Evolutionary conservation across 2,113 vertebrate genomes (phyloP).

Genomic region (Crotalus helleri): DNA sequence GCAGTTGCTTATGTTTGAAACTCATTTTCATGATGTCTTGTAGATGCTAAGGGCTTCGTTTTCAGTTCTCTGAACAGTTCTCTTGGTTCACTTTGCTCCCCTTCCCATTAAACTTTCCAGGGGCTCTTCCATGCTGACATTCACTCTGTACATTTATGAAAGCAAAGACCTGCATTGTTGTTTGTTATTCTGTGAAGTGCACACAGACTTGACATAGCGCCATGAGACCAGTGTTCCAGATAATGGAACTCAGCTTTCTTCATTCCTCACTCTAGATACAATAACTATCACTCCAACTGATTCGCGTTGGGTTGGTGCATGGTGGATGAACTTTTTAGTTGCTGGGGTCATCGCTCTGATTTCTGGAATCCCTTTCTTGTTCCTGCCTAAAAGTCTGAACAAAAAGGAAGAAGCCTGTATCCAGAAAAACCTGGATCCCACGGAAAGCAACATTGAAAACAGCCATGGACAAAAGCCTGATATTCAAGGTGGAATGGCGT

Average conservation of each 20-base stretch:
- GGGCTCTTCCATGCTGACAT: not conserved
- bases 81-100: not conserved
- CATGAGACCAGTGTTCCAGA: not conserved
- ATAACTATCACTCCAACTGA: constrained; percentile 85
- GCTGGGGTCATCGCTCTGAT: constrained; percentile 67
- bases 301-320: constrained; percentile 92
- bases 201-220: not conserved
- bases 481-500: not conserved
- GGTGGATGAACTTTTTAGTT: constrained; percentile 89
- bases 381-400: constrained; percentile 77
- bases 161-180: not conserved
- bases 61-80: not conserved
- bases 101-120: not conserved
- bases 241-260: not conserved
- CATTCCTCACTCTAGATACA: constrained; percentile 68
- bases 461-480: not conserved
- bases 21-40: not conserved
- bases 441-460: not conserved
- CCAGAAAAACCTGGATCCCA: not conserved
- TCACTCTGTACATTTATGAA: not conserved
- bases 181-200: not conserved
- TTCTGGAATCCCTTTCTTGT: constrained; percentile 86
- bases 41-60: not conserved
- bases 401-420: constrained; percentile 40
- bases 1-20: not conserved